Percentiles rank a stretch among this genome's conserved stretches.
Evolutionary conservation across 2,113 vertebrate genomes (phyloP).

Genomic region (Lagopus muta): DNA sequence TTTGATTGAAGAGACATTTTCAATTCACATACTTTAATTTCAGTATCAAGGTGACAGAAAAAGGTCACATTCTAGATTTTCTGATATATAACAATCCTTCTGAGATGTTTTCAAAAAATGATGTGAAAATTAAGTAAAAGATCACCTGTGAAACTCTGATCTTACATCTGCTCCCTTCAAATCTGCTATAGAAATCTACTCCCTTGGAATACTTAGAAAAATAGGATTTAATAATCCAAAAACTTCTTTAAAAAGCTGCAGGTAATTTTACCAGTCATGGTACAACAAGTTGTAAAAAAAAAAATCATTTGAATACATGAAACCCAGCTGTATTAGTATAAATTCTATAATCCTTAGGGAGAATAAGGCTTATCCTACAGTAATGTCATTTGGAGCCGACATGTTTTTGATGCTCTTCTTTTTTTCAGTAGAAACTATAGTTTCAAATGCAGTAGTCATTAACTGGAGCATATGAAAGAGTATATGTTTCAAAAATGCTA

Average conservation of each 20-base stretch:
- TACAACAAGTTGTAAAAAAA: not conserved
- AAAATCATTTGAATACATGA: not conserved
- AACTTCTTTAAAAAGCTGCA: not conserved
- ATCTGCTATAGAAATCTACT: not conserved
- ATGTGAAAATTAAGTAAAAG: not conserved
- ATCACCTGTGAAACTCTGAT: not conserved
- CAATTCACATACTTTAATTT: not conserved
- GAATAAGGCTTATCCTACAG: not conserved
- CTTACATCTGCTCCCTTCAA: not conserved
- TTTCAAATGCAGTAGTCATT: not conserved
- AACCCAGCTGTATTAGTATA: not conserved
- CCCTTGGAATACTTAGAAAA: not conserved
- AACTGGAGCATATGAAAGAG: not conserved
- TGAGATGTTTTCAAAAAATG: not conserved
- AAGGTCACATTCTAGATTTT: slow-evolving; percentile 7
- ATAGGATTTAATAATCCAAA: not conserved
- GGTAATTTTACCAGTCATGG: not conserved
- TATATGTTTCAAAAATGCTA: not conserved
- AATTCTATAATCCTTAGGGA: not conserved
- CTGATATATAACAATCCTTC: fast-evolving
- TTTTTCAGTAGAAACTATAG: not conserved
- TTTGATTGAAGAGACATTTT: not conserved
- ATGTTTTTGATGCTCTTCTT: not conserved
- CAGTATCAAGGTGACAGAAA: not conserved
- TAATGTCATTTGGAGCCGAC: not conserved